Evolutionary conservation across 53 echinoderm and acorn worm species (phyloP), one percentile per base, ranked within the genome.

Genomic region (Pentamera pediparva): DNA sequence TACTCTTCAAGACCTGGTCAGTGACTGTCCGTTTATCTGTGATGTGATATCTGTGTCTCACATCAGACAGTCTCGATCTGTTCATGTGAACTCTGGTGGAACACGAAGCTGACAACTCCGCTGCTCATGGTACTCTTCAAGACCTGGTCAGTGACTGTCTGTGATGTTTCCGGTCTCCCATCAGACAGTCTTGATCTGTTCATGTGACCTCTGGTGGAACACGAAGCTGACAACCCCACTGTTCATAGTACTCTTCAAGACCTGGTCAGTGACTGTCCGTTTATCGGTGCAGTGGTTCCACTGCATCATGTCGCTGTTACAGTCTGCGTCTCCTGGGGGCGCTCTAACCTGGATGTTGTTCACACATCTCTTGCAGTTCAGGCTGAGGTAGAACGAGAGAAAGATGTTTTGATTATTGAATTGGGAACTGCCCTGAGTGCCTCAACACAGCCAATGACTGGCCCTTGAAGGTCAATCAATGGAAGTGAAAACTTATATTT

Each of bases 151-250:
- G n/a, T n/a, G n/a, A n/a, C n/a, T n/a, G n/a, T n/a, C n/a, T n/a
- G n/a, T n/a, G n/a, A n/a, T n/a, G n/a, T n/a, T n/a, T n/a, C n/a
- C n/a, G n/a, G n/a, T 45, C 47, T 11, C 54, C 58, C 28, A 8
- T 86, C 54, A 96, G 2, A 96, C 88, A n/a, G 96, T 96, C 51
- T 81, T 87, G 30, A 96, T 96, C 82, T 96, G 96, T 61, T 96
- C 90, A 54, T 96, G 96, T 15, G 96, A 96, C 56, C 78, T 72
- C 65, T 96, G 96, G 50, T 91, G 90, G 75, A 96, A 96, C 37
- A 96, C 88, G 52, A 96, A 96, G 7, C 91, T 81, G 43, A 96
- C 77, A 21, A 39, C 63, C 74, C 83, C 58, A 30, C 86, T 81
- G 5, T 81, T 82, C 82, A 88, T 77, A 18, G 78, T 77, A 32